Percentiles rank a stretch among this genome's conserved stretches.
Conservation (phyloP, 2,888 invertebrate genomes). For the Leistus spinibarbis region DNA sequence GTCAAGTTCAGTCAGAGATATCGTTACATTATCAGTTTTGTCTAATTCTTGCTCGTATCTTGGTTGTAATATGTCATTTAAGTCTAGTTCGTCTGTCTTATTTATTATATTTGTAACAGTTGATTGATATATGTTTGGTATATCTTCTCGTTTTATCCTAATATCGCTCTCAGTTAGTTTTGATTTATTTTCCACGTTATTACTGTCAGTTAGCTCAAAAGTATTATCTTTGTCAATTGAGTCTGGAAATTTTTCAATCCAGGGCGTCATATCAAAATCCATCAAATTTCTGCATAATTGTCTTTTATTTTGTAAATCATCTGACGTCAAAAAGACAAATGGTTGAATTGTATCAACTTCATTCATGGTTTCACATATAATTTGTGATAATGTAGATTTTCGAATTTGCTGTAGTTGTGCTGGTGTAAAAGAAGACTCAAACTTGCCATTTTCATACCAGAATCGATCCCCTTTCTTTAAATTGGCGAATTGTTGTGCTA, state of each 20-base stretch:
- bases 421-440: conserved; percentile 76
- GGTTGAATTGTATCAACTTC: conserved; percentile 72
- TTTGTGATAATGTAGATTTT: conserved; percentile 72
- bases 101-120: neutral
- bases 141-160: neutral
- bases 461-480: conserved; percentile 79
- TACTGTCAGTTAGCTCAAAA: neutral
- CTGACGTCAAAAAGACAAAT: conserved; percentile 70
- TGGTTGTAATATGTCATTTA: neutral
- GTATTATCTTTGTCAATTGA: neutral
- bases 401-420: conserved; percentile 77
- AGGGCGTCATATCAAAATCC: conserved; percentile 65
- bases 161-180: neutral
- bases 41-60: neutral
- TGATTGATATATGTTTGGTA: neutral
- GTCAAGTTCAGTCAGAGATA: neutral
- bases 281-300: conserved; percentile 61
- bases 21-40: conserved; percentile 10
- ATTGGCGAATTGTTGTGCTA: conserved; percentile 83
- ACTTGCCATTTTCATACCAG: conserved; percentile 82
- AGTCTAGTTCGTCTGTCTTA: neutral
- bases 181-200: neutral
- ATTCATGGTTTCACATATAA: conserved; percentile 71
- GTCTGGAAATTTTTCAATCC: conserved; percentile 59
- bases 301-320: conserved; percentile 65